phyloP scores from a whole-genome alignment of 2,113 vertebrate genomes.

The Entomyzon cyanotis region DNA sequence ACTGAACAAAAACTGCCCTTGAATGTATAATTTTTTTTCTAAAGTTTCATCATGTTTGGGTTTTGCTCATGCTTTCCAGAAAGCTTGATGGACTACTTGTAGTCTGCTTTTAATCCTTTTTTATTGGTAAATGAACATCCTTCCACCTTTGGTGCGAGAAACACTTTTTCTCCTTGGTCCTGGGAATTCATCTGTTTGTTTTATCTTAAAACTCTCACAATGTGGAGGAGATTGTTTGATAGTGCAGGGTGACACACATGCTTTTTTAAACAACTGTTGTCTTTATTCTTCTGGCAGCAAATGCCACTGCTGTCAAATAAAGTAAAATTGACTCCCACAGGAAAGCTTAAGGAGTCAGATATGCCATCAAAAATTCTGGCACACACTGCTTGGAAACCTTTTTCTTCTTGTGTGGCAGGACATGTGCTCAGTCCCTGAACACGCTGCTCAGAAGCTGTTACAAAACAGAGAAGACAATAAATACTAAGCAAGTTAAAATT shows the following conservation, averaged over 20 bases:
- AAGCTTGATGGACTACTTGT: not conserved
- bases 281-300: constrained; percentile 54
- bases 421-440: not conserved
- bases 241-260: not conserved
- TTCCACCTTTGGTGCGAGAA: constrained; percentile 48
- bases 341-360: constrained; percentile 36
- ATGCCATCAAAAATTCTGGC: not conserved
- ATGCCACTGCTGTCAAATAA: constrained; percentile 47
- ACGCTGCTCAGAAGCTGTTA: not conserved
- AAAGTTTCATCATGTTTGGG: not conserved
- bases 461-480: not conserved
- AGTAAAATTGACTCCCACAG: constrained; percentile 52
- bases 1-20: not conserved
- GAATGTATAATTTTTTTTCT: not conserved
- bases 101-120: not conserved
- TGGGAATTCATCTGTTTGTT: constrained; percentile 38
- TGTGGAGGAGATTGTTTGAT: constrained; percentile 42
- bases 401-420: constrained; percentile 24
- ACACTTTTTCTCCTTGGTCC: not conserved
- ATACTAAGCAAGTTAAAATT: constrained; percentile 13
- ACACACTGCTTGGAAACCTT: not conserved
- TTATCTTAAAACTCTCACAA: constrained; percentile 29
- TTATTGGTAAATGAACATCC: not conserved
- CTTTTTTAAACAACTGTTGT: constrained; percentile 20
- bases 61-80: not conserved